Evolutionary conservation across 2,113 vertebrate species (phyloP).

Genomic region (Lichenostomus cassidix): DNA sequence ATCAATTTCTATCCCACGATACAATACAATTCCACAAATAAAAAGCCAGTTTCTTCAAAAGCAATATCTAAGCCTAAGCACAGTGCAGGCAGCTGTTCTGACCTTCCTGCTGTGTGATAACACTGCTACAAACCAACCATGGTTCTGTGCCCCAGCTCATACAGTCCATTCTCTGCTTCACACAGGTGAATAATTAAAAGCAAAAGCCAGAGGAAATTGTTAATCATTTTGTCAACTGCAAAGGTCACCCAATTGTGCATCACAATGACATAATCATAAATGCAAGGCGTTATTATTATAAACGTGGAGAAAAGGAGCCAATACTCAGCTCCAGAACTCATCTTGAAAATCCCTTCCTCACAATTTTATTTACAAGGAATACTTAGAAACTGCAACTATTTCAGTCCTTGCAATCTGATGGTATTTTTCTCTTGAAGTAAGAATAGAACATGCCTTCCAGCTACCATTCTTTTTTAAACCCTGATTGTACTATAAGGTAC

Average conservation of each 20-base stretch:
- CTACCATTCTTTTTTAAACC: not conserved
- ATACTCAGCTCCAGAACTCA: not conserved
- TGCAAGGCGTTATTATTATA: not conserved
- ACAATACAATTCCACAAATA: not conserved
- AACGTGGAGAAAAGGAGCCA: not conserved
- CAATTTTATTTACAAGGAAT: not conserved
- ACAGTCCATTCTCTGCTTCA: not conserved
- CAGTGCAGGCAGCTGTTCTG: not conserved
- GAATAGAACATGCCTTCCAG: constrained; percentile 36
- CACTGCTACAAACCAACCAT: not conserved
- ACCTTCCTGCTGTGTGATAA: not conserved
- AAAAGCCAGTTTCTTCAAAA: not conserved
- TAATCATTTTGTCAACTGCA: constrained; percentile 45
- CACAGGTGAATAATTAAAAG: constrained; percentile 34
- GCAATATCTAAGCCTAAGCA: not conserved
- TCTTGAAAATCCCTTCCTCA: not conserved
- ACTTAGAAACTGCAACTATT: not conserved
- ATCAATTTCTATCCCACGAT: not conserved
- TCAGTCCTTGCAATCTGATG: not conserved
- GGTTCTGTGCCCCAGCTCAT: not conserved
- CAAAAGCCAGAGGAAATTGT: constrained; percentile 38
- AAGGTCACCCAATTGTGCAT: constrained; percentile 24
- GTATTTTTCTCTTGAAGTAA: not conserved
- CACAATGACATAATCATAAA: not conserved
- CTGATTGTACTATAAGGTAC: not conserved